These are phyloP conservation scores for Acrocyrtus sp. DNA, from an alignment of 2,888 invertebrate species.

Conservation along the genomic window DNA sequence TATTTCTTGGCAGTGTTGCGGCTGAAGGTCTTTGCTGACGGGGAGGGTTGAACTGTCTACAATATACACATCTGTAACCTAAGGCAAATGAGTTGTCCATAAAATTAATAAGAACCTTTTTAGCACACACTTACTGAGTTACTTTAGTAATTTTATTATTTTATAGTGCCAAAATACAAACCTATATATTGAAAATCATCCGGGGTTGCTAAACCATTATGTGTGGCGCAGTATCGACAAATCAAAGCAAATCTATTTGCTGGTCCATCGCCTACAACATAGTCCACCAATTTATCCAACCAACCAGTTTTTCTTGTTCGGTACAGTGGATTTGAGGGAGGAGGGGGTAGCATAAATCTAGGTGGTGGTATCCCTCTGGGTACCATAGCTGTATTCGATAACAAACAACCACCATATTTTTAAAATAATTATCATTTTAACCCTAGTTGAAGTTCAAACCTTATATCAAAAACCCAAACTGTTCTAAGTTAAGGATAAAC, in stretches of 20 bases:
- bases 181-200: conserved; percentile 78
- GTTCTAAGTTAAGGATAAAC: not conserved
- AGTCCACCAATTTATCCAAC: conserved; percentile 91
- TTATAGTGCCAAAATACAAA: conserved; percentile 66
- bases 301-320: conserved; percentile 56
- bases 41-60: conserved; percentile 87
- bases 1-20: conserved; percentile 68
- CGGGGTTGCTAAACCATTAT: conserved; percentile 88
- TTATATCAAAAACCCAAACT: no score
- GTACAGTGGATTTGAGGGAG: conserved; percentile 57
- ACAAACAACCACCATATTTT: no score
- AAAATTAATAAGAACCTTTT: no score
- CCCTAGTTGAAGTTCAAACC: no score
- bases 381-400: conserved; percentile 22
- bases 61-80: conserved; percentile 93
- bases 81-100: not conserved
- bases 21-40: conserved; percentile 85
- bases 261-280: conserved; percentile 94
- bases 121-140: no score
- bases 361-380: conserved; percentile 39
- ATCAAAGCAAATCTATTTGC: conserved; percentile 94
- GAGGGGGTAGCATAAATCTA: conserved; percentile 57
- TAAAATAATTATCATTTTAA: no score
- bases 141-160: no score
- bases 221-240: conserved; percentile 87